These are phyloP conservation scores for Andrena bucephala DNA, from an alignment of 2,888 invertebrate genomes.

Conservation along the genomic window DNA sequence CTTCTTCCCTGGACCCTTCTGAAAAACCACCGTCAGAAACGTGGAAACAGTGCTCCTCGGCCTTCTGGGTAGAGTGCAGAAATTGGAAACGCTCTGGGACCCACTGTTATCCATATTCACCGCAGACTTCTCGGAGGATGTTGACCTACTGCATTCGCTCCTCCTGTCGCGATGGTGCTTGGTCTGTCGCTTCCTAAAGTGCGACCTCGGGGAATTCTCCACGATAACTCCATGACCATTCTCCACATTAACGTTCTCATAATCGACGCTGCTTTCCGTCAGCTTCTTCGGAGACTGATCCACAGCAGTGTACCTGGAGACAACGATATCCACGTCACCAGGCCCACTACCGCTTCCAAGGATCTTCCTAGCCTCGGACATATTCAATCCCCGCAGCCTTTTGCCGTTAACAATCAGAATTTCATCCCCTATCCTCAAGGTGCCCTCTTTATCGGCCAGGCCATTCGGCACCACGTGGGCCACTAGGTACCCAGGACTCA, in stretches of 20 bases:
- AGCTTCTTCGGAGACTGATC: conserved; percentile 81
- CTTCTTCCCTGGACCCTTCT: conserved; percentile 93
- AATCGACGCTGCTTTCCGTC: conserved; percentile 90
- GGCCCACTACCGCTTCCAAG: conserved; percentile 87
- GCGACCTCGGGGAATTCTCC: conserved; percentile 84
- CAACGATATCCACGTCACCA: conserved; percentile 89
- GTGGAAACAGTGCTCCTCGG: conserved; percentile 90
- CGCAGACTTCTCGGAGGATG: conserved; percentile 75
- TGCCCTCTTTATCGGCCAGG: conserved; percentile 89
- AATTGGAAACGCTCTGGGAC: conserved; percentile 87
- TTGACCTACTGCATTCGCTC: conserved; percentile 77
- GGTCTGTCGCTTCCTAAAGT: conserved; percentile 81
- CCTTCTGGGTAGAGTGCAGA: conserved; percentile 90
- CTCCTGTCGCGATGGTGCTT: conserved; percentile 74
- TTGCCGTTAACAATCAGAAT: conserved; percentile 91
- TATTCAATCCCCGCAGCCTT: conserved; percentile 88
- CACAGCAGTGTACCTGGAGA: conserved; percentile 85
- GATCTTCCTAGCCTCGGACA: conserved; percentile 89
- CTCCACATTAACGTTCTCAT: conserved; percentile 87
- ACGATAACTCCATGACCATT: conserved; percentile 86
- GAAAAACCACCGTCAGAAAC: conserved; percentile 90
- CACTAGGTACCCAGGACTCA: conserved; percentile 88
- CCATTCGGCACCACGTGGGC: conserved; percentile 91
- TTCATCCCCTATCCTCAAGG: conserved; percentile 90
- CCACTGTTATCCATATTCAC: conserved; percentile 58